Percentiles rank a stretch among this genome's conserved stretches.
phyloP scores from a whole-genome alignment of 2,113 vertebrate species.

The Atlantisia rogersi region DNA sequence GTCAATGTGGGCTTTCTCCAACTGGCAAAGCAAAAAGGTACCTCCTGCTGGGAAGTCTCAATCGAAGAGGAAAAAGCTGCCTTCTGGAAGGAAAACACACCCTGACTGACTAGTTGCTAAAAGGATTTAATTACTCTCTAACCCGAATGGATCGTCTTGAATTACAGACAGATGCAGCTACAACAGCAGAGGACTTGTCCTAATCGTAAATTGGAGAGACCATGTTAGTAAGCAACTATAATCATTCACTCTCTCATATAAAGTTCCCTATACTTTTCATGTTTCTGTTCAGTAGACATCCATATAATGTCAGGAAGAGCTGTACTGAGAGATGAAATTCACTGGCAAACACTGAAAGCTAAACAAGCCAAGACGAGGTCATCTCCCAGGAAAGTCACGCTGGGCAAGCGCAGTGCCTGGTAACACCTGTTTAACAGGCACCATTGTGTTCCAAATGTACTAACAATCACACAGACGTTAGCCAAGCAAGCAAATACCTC shows the following conservation, averaged over 20 bases:
- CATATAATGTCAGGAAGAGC: not conserved
- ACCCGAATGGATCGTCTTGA: not conserved
- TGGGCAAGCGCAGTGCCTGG: not conserved
- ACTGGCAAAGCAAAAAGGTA: conserved; percentile 49
- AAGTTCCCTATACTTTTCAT: not conserved
- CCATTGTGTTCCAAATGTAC: not conserved
- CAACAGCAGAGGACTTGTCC: not conserved
- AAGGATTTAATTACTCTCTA: not conserved
- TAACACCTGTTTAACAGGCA: not conserved
- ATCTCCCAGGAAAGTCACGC: not conserved
- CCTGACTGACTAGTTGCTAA: conserved; percentile 3
- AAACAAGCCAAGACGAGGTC: not conserved
- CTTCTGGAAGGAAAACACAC: not conserved
- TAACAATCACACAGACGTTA: not conserved
- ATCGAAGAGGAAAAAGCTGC: not conserved
- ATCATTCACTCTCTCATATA: not conserved
- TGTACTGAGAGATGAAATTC: not conserved
- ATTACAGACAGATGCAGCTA: not conserved
- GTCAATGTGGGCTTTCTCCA: conserved; percentile 24
- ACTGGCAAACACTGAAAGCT: not conserved
- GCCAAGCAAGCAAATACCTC: not conserved
- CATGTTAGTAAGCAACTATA: not conserved
- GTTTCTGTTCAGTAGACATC: not conserved
- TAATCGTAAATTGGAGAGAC: not conserved
- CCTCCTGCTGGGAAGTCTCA: conserved; percentile 16